Evolutionary conservation across 2,797 vertebrate genomes (phyloP).

Genomic region (Hyperoplus immaculatus): DNA sequence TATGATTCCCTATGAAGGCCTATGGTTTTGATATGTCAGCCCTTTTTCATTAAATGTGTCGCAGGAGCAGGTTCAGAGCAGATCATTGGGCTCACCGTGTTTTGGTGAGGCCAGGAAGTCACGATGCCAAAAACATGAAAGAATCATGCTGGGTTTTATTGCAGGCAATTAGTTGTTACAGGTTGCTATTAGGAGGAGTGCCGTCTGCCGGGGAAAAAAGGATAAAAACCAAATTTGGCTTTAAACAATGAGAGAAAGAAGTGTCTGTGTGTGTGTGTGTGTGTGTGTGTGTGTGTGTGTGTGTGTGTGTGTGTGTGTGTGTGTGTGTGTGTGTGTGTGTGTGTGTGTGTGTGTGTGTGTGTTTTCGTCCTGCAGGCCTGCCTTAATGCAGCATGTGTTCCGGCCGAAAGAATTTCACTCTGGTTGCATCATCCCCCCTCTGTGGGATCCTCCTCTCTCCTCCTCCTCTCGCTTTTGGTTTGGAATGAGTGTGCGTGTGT

Average conservation of each 20-base stretch:
- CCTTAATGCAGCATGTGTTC: constrained; percentile 85
- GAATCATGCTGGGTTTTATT: constrained; percentile 66
- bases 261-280: constrained; percentile 64
- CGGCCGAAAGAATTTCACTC: constrained; percentile 86
- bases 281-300: constrained; percentile 70
- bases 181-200: constrained; percentile 60
- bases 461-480: constrained; percentile 77
- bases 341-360: constrained; percentile 65
- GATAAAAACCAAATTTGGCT: constrained; percentile 63
- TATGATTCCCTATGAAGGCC: constrained; percentile 53
- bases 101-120: constrained; percentile 59
- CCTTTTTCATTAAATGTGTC: constrained; percentile 55
- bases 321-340: constrained; percentile 68
- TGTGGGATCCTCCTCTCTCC: constrained; percentile 78
- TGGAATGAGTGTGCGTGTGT: constrained; percentile 69
- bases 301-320: constrained; percentile 70
- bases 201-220: constrained; percentile 32
- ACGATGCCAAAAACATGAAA: constrained; percentile 65
- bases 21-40: constrained; percentile 62
- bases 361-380: constrained; percentile 79
- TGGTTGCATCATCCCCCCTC: constrained; percentile 89
- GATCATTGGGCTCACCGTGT: constrained; percentile 44
- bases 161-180: constrained; percentile 73
- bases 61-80: constrained; percentile 46
- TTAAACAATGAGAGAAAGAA: constrained; percentile 69